These are phyloP conservation scores for Caenorhabditis remanei DNA, from an alignment of 1,140 invertebrate genomes.

Conservation along the genomic window DNA sequence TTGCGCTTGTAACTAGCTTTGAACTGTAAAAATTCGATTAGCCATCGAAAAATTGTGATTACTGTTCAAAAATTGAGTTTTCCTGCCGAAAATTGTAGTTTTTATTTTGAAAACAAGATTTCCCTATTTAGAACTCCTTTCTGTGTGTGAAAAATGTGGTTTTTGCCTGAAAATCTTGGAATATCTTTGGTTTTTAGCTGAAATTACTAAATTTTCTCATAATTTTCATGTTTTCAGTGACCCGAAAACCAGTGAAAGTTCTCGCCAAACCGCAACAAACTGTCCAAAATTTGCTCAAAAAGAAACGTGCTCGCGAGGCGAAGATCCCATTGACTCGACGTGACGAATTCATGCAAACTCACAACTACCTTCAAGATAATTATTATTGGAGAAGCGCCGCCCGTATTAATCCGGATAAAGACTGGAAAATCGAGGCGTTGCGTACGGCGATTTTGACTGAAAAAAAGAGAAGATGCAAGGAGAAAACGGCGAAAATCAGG, in stretches of 20 bases:
- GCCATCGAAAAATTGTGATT: no score
- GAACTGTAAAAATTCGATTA: no score
- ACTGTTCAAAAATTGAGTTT: no score
- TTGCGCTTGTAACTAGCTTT: no score
- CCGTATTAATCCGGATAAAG: slow-evolving; percentile 25
- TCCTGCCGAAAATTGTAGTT: no score
- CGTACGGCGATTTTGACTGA: background rate
- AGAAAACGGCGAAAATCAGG: slow-evolving; percentile 4
- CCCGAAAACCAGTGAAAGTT: background rate
- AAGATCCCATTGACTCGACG: background rate
- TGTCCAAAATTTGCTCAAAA: background rate
- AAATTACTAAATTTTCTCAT: background rate
- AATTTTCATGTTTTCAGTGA: background rate
- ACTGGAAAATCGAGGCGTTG: slow-evolving; percentile 34
- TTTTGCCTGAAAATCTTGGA: no score
- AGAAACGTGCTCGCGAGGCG: background rate
- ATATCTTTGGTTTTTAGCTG: no score
- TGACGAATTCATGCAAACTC: slow-evolving; percentile 44
- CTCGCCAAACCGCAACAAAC: background rate
- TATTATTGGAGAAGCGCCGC: slow-evolving; percentile 50
- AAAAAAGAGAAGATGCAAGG: background rate
- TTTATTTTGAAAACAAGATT: no score
- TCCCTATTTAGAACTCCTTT: no score
- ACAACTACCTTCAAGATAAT: slow-evolving; percentile 39
- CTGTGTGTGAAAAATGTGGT: no score